A percentile compares a stretch with the other conserved stretches of the same genome.
These are phyloP conservation scores for Cairina moschata DNA, from an alignment of 2,113 vertebrate species.

Conservation along the genomic window DNA sequence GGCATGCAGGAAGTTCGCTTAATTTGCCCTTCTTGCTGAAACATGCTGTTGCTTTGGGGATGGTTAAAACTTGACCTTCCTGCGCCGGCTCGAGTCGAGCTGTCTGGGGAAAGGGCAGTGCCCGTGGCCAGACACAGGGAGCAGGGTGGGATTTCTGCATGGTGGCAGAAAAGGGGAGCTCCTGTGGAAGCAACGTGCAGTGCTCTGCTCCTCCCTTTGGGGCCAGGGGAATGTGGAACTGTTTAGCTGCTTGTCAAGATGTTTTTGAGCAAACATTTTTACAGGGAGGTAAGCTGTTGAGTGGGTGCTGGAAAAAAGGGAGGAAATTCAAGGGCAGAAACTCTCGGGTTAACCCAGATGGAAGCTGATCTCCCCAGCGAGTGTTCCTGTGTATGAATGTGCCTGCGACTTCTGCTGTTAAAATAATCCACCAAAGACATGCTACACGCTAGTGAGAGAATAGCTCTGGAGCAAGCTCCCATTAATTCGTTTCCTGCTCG, in stretches of 20 bases:
- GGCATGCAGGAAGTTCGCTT: not conserved
- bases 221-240: not conserved
- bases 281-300: conserved; percentile 2
- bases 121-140: fast-evolving
- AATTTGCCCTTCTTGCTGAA: not conserved
- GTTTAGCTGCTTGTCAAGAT: not conserved
- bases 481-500: not conserved
- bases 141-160: not conserved
- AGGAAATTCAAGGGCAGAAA: not conserved
- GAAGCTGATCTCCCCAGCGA: not conserved
- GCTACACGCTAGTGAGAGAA: not conserved
- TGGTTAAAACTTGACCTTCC: not conserved
- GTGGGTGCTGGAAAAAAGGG: not conserved
- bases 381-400: not conserved
- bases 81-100: not conserved
- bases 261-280: conserved; percentile 18
- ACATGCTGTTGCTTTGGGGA: not conserved
- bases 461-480: not conserved
- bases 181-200: fast-evolving
- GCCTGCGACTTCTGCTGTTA: not conserved
- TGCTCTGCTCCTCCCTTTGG: not conserved
- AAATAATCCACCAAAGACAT: conserved; percentile 21
- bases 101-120: not conserved
- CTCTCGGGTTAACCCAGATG: conserved; percentile 19
- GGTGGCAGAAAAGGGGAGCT: not conserved